Evolutionary conservation across 2,888 invertebrate genomes (phyloP).

Genomic region (Cantharis rufa): DNA sequence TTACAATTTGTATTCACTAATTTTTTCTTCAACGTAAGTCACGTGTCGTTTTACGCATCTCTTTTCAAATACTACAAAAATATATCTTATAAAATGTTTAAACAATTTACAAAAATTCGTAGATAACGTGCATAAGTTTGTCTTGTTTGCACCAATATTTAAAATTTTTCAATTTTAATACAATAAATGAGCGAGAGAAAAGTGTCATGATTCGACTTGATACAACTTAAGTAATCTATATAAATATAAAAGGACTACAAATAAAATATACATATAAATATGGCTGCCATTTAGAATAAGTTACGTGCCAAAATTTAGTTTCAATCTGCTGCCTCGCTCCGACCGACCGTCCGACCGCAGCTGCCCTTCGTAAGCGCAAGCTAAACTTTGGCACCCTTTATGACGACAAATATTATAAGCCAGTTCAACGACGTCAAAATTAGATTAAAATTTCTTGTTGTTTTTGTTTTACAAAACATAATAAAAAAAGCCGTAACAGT

Average conservation of each 20-base stretch:
- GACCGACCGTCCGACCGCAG: constrained; percentile 18
- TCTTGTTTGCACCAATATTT: constrained; percentile 46
- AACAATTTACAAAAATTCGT: constrained; percentile 50
- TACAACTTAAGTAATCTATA: constrained; percentile 25
- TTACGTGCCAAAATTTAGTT: constrained; percentile 19
- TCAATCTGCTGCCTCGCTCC: constrained; percentile 38
- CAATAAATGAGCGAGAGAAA: constrained; percentile 21
- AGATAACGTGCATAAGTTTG: constrained; percentile 39
- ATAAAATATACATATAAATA: constrained; percentile 26
- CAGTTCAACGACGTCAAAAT: neutral
- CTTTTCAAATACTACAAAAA: constrained; percentile 50
- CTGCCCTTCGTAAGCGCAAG: neutral
- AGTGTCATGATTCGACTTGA: constrained; percentile 10
- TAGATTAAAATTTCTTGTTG: neutral
- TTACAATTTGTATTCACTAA: constrained; percentile 50
- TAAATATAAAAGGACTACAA: constrained; percentile 31
- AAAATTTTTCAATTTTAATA: constrained; percentile 36
- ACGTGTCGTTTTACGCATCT: constrained; percentile 36
- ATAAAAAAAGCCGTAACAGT: constrained; percentile 43
- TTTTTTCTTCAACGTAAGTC: constrained; percentile 39
- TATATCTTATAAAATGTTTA: constrained; percentile 51
- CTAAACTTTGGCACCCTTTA: neutral
- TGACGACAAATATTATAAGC: neutral
- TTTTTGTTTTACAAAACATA: neutral
- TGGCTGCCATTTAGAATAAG: constrained; percentile 30